These are phyloP conservation scores for Zosterops lateralis DNA, from an alignment of 2,113 vertebrate species.

Conservation along the genomic window DNA sequence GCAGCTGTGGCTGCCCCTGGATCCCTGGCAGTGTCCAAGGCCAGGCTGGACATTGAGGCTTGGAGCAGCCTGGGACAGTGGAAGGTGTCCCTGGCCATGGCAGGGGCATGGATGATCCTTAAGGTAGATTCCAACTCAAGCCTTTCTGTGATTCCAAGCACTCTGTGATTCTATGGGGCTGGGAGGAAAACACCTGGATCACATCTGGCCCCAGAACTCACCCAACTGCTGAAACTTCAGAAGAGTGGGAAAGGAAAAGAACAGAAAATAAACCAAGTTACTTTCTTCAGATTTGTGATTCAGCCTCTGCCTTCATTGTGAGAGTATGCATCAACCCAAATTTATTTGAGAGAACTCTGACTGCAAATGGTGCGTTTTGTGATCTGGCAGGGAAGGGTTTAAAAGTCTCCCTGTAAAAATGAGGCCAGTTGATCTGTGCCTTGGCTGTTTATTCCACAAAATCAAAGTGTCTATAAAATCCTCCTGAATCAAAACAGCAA, in stretches of 20 bases:
- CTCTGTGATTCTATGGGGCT: neutral
- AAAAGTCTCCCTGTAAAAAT: slow-evolving; percentile 17
- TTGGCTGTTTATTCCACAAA: slow-evolving; percentile 6
- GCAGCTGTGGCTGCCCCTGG: neutral
- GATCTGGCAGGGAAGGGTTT: neutral
- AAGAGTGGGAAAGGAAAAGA: neutral
- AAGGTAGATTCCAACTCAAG: neutral
- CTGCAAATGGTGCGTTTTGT: neutral
- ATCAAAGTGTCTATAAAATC: neutral
- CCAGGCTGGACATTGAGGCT: fast-evolving
- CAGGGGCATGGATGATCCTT: neutral
- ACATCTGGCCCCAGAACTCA: neutral
- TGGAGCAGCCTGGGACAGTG: neutral
- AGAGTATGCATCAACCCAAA: neutral
- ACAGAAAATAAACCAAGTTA: neutral
- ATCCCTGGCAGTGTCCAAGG: neutral
- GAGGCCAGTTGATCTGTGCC: slow-evolving; percentile 52
- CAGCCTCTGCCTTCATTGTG: neutral
- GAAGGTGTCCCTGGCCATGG: neutral
- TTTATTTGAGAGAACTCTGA: neutral
- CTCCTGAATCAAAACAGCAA: neutral
- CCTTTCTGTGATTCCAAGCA: neutral
- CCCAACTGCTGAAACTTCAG: neutral
- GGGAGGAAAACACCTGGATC: neutral
- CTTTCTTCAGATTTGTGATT: neutral